Percentiles rank a stretch among this genome's conserved stretches.
phyloP scores from a whole-genome alignment of 2,113 vertebrate species.

The Tinamus guttatus region DNA sequence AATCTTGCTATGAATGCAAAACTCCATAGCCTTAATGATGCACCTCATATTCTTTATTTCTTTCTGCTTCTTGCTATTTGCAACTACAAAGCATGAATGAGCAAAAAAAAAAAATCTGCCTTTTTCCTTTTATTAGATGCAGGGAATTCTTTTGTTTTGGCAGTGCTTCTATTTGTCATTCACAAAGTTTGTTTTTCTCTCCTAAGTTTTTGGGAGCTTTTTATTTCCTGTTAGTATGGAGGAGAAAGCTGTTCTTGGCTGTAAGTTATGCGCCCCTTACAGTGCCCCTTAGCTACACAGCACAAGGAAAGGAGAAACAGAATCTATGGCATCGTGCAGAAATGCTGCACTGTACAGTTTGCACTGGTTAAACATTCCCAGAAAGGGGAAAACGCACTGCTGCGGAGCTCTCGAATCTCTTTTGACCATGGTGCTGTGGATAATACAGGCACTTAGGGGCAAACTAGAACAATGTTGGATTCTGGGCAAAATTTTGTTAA shows the following conservation, averaged over 20 bases:
- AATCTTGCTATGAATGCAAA: not conserved
- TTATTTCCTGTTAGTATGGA: slow-evolving; percentile 41
- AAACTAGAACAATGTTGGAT: not conserved
- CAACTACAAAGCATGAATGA: not conserved
- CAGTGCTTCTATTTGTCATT: slow-evolving; percentile 28
- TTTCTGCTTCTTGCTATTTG: not conserved
- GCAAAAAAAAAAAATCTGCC: slow-evolving; percentile 20
- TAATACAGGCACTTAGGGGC: not conserved
- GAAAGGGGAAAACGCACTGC: not conserved
- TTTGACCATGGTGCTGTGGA: not conserved
- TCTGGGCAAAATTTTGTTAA: not conserved
- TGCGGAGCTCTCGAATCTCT: not conserved
- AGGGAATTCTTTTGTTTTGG: slow-evolving; percentile 10
- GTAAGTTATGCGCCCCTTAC: slow-evolving; percentile 46
- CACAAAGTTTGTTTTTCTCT: slow-evolving; percentile 25
- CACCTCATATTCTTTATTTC: rapidly evolving
- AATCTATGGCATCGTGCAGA: slow-evolving; percentile 51
- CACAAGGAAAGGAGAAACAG: slow-evolving; percentile 57
- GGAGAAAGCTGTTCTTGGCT: slow-evolving; percentile 13
- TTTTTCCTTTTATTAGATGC: not conserved
- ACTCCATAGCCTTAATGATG: not conserved
- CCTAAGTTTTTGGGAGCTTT: not conserved
- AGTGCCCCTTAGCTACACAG: slow-evolving; percentile 64
- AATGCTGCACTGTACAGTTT: slow-evolving; percentile 35
- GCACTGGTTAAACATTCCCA: slow-evolving; percentile 61